A percentile compares a stretch with the other conserved stretches of the same genome.
These are phyloP conservation scores for Drosophila differens DNA, from an alignment of 2,888 invertebrate species.

Conservation along the genomic window DNA sequence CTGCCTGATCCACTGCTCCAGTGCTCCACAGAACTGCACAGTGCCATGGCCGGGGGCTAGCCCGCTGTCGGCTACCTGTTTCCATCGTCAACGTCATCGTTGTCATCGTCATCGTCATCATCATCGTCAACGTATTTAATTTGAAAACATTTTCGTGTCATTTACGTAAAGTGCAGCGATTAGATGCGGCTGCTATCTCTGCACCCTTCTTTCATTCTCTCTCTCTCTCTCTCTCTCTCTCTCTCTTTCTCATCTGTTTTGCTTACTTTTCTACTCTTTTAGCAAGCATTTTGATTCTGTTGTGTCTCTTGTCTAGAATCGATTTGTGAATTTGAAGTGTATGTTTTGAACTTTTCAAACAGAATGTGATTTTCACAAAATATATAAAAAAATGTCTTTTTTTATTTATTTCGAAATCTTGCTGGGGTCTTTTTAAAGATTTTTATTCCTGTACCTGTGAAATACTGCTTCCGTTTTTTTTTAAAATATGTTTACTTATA, in stretches of 20 bases:
- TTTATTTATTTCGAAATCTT: background rate
- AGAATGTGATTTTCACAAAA: background rate
- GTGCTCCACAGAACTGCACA: conserved; percentile 11
- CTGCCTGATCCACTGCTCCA: conserved; percentile 4
- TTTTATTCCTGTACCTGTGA: background rate
- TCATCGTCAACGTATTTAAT: conserved; percentile 58
- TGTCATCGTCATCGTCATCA: conserved; percentile 20
- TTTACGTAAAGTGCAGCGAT: conserved; percentile 72
- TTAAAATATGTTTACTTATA: background rate
- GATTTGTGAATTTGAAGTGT: background rate
- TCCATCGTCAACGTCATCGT: conserved; percentile 9
- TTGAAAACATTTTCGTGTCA: conserved; percentile 74
- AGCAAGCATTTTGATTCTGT: background rate
- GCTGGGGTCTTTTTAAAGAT: background rate
- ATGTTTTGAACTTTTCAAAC: background rate
- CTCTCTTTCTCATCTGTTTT: conserved; percentile 15
- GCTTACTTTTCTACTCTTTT: background rate
- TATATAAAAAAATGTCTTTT: rapidly evolving
- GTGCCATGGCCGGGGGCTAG: conserved; percentile 30
- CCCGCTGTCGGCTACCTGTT: conserved; percentile 6
- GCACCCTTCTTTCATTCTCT: conserved; percentile 7
- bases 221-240: conserved; percentile 13
- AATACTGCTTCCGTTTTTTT: background rate
- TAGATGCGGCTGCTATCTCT: conserved; percentile 59
- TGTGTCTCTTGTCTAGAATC: background rate